A percentile compares a stretch with the other conserved stretches of the same genome.
phyloP scores from a whole-genome alignment of 2,888 invertebrate species.

The Lydus trimaculatus region DNA sequence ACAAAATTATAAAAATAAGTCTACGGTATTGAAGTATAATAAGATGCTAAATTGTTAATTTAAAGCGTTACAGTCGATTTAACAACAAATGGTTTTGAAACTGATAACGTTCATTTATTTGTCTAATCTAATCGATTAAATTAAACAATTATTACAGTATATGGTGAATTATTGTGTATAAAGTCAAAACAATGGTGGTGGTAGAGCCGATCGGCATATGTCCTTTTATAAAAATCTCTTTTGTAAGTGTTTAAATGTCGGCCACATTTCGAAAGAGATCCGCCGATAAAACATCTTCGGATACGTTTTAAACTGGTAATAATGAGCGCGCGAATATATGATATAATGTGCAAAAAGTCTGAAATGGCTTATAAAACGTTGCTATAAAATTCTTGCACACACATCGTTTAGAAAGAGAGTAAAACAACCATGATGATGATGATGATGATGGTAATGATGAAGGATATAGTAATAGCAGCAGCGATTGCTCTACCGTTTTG shows the following conservation, averaged over 20 bases:
- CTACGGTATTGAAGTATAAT: no score
- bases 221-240: background rate
- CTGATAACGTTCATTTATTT: no score
- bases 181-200: background rate
- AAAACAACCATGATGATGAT: background rate
- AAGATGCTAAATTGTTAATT: no score
- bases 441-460: slow-evolving; percentile 8
- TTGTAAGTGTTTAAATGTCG: background rate
- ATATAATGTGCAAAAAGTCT: slow-evolving; percentile 30
- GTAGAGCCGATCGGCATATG: background rate
- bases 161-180: background rate
- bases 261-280: background rate
- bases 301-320: background rate
- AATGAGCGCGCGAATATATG: slow-evolving; percentile 5
- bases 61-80: background rate
- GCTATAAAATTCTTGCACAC: slow-evolving; percentile 48
- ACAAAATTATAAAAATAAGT: no score
- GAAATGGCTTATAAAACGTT: slow-evolving; percentile 35
- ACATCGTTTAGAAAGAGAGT: slow-evolving; percentile 27
- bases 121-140: background rate
- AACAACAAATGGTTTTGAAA: no score
- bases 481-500: slow-evolving; percentile 41
- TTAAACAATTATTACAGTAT: background rate
- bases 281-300: background rate
- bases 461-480: slow-evolving; percentile 41